phyloP scores from a whole-genome alignment of 2,888 invertebrate species.

The Latrodectus elegans region DNA sequence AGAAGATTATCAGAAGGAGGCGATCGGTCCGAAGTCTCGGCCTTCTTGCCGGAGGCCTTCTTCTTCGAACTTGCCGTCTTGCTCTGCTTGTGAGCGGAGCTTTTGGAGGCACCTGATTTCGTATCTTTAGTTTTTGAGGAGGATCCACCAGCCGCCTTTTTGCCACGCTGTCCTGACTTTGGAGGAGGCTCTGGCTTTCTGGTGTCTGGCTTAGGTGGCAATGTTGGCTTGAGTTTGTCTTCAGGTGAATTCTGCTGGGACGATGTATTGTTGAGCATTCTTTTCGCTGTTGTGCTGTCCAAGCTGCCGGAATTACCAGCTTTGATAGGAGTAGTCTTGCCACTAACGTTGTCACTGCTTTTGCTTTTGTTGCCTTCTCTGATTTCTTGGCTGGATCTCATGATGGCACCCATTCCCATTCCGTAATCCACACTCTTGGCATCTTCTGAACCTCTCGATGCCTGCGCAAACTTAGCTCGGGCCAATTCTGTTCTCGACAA shows the following conservation, averaged over 20 bases:
- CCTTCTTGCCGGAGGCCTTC: constrained; percentile 17
- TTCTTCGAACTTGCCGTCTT: constrained; percentile 68
- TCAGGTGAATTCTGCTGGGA: constrained; percentile 76
- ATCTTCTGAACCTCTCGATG: constrained; percentile 70
- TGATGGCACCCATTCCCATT: constrained; percentile 73
- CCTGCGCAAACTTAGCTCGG: constrained; percentile 61
- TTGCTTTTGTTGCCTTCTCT: constrained; percentile 81
- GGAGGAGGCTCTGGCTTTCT: constrained; percentile 55
- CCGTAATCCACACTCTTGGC: constrained; percentile 79
- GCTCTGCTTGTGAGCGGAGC: constrained; percentile 57
- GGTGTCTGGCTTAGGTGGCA: constrained; percentile 42
- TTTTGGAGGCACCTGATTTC: constrained; percentile 28
- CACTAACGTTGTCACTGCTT: constrained; percentile 89
- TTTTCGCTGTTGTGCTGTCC: constrained; percentile 90
- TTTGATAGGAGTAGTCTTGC: constrained; percentile 35
- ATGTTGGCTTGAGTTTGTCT: background rate
- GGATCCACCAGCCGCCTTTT: constrained; percentile 53
- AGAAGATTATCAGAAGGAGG: constrained; percentile 87
- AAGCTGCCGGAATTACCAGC: constrained; percentile 74
- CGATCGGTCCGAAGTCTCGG: constrained; percentile 52
- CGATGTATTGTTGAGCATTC: constrained; percentile 91
- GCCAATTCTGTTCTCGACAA: constrained; percentile 65
- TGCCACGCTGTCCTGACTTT: constrained; percentile 36
- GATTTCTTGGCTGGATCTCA: constrained; percentile 57
- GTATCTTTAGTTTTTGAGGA: constrained; percentile 28